Evolutionary conservation across 2,888 invertebrate genomes (phyloP).

Genomic region (Marronus borbonicus): DNA sequence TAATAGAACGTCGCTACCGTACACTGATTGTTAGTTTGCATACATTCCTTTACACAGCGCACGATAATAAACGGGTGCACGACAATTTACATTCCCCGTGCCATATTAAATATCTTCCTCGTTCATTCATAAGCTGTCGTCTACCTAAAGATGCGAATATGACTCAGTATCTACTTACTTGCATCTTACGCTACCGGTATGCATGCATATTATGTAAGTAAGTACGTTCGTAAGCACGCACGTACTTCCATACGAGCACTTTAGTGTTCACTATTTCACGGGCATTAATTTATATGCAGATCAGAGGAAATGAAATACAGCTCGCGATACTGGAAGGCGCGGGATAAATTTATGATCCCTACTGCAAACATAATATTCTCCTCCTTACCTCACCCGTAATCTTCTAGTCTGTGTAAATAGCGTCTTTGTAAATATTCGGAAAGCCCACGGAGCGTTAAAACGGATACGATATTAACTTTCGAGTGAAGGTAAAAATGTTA

Average conservation of each 20-base stretch:
- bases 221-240: neutral
- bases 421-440: neutral
- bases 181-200: neutral
- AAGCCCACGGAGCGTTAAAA: neutral
- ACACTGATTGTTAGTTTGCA: too few relatives aligned
- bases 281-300: slow-evolving; percentile 42
- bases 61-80: too few relatives aligned
- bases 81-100: neutral
- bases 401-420: neutral
- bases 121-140: neutral
- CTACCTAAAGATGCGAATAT: slow-evolving; percentile 1
- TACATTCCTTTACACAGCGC: too few relatives aligned
- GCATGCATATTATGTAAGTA: neutral
- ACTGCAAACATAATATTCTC: slow-evolving; percentile 34
- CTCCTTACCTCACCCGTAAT: slow-evolving; percentile 8
- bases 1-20: too few relatives aligned
- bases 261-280: slow-evolving; percentile 8
- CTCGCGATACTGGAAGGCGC: slow-evolving; percentile 25
- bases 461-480: neutral
- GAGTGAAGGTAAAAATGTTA: too few relatives aligned
- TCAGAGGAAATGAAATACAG: slow-evolving; percentile 36
- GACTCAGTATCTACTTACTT: slow-evolving; percentile 1
- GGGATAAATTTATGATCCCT: slow-evolving; percentile 31
- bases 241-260: slow-evolving; percentile 9
- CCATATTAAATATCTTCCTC: slow-evolving; percentile 16